phyloP scores from a whole-genome alignment of 2,113 vertebrate species.

The Rattus norvegicus region GRCr8 NC_086033.1:40060501-40061000 shows the following conservation, averaged over 20 bases:
- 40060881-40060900: background rate
- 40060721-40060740: background rate
- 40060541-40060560: background rate
- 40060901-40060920: too few species aligned
- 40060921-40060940: background rate
- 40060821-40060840: background rate
- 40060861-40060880: background rate
- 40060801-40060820: background rate
- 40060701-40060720: background rate
- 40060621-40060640: background rate
- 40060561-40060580: background rate
- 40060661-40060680: background rate
- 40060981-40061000: background rate
- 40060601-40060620: background rate
- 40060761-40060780: background rate
- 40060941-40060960: background rate
- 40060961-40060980: too few species aligned
- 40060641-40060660: background rate
- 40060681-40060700: background rate
- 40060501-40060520: background rate
- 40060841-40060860: background rate
- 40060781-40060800: background rate
- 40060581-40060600: background rate
- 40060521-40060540: background rate
- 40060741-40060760: background rate